Percentiles rank a stretch among this genome's conserved stretches.
Evolutionary conservation across 2,113 vertebrate genomes (phyloP).

Genomic region (Gadus chalcogrammus): DNA sequence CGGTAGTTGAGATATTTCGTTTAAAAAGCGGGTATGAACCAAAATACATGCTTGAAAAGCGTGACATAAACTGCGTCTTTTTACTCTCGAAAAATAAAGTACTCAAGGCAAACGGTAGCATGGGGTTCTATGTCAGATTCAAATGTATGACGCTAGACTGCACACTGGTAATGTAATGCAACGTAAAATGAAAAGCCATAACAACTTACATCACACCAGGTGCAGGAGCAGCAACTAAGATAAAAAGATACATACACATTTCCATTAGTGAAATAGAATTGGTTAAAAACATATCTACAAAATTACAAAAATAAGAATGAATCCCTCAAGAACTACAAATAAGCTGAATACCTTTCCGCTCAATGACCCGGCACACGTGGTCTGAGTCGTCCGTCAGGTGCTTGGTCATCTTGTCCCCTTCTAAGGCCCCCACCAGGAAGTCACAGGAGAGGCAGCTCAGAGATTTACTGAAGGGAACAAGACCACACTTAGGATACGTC

Average conservation of each 20-base stretch:
- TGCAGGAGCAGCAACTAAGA: too few species aligned
- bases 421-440: conserved; percentile 79
- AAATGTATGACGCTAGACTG: too few species aligned
- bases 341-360: conserved; percentile 77
- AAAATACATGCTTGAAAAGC: too few species aligned
- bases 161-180: background rate
- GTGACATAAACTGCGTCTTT: too few species aligned
- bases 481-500: background rate
- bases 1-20: too few species aligned
- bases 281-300: too few species aligned
- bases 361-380: conserved; percentile 86
- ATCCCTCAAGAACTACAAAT: background rate
- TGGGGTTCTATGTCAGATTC: too few species aligned
- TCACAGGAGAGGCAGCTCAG: conserved; percentile 92
- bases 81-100: too few species aligned
- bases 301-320: background rate
- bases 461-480: conserved; percentile 69
- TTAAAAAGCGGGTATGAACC: too few species aligned
- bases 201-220: conserved; percentile 55
- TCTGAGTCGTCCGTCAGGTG: conserved; percentile 81
- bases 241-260: too few species aligned
- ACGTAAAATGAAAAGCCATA: conserved; percentile 18
- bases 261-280: too few species aligned
- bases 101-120: too few species aligned
- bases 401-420: conserved; percentile 85